phyloP scores from a whole-genome alignment of 2,113 vertebrate species.

The Menidia beryllina region DNA sequence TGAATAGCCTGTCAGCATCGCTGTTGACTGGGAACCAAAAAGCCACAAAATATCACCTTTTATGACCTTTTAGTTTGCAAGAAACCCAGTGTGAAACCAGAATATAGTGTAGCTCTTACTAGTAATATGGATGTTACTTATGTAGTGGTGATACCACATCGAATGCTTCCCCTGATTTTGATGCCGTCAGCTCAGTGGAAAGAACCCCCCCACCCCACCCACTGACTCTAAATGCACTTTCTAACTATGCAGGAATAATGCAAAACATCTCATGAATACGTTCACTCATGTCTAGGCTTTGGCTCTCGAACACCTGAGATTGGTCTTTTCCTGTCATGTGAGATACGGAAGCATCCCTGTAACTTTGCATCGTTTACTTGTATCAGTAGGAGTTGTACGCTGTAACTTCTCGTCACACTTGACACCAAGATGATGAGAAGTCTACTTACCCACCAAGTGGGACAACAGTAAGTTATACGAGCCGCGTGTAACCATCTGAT shows the following conservation, averaged over 20 bases:
- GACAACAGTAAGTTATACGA: slow-evolving; percentile 30
- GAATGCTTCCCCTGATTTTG: slow-evolving; percentile 52
- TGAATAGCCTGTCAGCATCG: slow-evolving; percentile 2
- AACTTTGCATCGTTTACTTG: slow-evolving; percentile 46
- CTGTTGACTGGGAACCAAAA: slow-evolving; percentile 30
- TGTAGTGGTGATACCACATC: slow-evolving; percentile 42
- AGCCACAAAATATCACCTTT: slow-evolving; percentile 1
- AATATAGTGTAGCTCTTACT: slow-evolving; percentile 14
- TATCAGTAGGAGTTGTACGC: slow-evolving; percentile 15
- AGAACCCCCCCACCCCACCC: slow-evolving; percentile 6
- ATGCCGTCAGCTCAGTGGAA: slow-evolving; percentile 38
- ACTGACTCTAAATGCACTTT: slow-evolving; percentile 61
- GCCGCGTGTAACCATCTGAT: slow-evolving; percentile 25
- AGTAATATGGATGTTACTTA: slow-evolving; percentile 32
- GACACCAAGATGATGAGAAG: slow-evolving; percentile 44
- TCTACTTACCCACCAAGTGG: slow-evolving; percentile 39
- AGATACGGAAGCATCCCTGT: slow-evolving; percentile 29
- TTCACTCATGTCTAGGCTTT: slow-evolving; percentile 33
- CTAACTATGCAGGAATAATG: slow-evolving; percentile 77
- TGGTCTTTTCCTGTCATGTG: slow-evolving; percentile 38
- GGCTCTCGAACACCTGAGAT: slow-evolving; percentile 41
- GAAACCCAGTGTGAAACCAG: slow-evolving; percentile 32
- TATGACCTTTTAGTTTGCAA: slow-evolving; percentile 13
- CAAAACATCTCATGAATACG: slow-evolving; percentile 50
- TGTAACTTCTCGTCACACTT: slow-evolving; percentile 23